phyloP scores from a whole-genome alignment of 2,888 invertebrate species.

The Lasioglossum malachurum region DNA sequence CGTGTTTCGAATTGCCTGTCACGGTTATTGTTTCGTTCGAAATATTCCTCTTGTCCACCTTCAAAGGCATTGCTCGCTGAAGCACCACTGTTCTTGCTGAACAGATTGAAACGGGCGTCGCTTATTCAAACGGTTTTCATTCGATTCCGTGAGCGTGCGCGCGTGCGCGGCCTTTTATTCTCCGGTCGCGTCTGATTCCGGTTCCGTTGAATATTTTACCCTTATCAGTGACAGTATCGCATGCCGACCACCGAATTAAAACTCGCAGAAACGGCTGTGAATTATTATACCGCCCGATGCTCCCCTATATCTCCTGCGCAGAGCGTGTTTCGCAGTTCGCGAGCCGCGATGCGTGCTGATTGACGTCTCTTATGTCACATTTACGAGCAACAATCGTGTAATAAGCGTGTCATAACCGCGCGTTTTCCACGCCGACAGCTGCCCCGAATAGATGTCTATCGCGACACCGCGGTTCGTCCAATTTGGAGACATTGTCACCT shows the following conservation, averaged over 20 bases:
- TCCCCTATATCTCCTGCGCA: background rate
- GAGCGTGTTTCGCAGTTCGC: background rate
- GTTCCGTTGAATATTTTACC: slow-evolving; percentile 40
- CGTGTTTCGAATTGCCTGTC: background rate
- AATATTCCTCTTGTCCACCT: background rate
- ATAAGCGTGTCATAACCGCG: slow-evolving; percentile 30
- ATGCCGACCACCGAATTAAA: slow-evolving; percentile 38
- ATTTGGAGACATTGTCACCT: background rate
- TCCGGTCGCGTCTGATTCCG: background rate
- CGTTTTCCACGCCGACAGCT: slow-evolving; percentile 16
- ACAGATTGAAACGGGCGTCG: slow-evolving; percentile 6
- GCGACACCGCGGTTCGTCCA: background rate
- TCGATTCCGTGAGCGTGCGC: background rate
- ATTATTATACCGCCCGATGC: slow-evolving; percentile 34
- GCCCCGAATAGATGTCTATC: background rate
- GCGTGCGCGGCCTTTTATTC: background rate
- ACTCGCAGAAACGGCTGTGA: slow-evolving; percentile 32
- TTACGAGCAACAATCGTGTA: slow-evolving; percentile 30
- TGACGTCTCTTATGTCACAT: slow-evolving; percentile 33
- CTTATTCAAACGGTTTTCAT: slow-evolving; percentile 23
- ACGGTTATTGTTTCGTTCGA: background rate
- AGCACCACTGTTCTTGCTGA: background rate
- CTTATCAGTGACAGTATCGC: slow-evolving; percentile 10
- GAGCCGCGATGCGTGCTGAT: background rate
- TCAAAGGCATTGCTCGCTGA: background rate